Base-by-base conservation (phyloP, 1,140 invertebrate species). In the Nomia melanderi region DNA sequence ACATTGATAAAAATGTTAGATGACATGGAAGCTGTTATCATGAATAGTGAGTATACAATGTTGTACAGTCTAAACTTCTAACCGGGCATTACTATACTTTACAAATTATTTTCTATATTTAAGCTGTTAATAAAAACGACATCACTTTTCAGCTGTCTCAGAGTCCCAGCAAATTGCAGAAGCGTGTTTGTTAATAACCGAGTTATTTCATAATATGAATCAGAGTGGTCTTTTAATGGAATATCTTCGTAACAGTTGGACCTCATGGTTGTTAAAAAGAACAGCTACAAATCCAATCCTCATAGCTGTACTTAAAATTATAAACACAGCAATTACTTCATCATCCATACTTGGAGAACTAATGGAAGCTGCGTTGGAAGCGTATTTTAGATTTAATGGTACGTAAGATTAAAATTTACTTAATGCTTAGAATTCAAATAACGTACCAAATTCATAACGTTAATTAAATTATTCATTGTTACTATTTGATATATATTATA, bases 11-110 rank as follows among this genome's bases (percentile, higher is more conserved):
- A 92, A 67, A 93, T 95, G 86, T 84, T 95, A 17, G 93, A 94
- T 59, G 94, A 95, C 80, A 93, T 94, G 84, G 94, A 95, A 87
- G 89, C 88, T 6, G 92, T 94, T 12, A 92, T 94, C 67, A 88
- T 87, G 7, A 92, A 91, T 79, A 93, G 94, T 94, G 85, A 92
- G 91, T 91, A 67, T 23, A 50, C 8, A n/a, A 50, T n/a, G 5
- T n/a, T 1, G n/a, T 17, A n/a, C n/a, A n/a, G n/a, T n/a, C n/a
- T n/a, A n/a, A n/a, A n/a, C n/a, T n/a, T n/a, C n/a, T n/a, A n/a
- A n/a, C n/a, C n/a, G n/a, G n/a, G n/a, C n/a, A n/a, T n/a, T n/a
- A n/a, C n/a, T n/a, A n/a, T n/a, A n/a, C n/a, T n/a, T n/a, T n/a
- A n/a, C n/a, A n/a, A n/a, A n/a, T n/a, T n/a, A n/a, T n/a, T n/a